Conservation (phyloP, 2,888 invertebrate genomes). For the Drosophila maculinotata region DNA sequence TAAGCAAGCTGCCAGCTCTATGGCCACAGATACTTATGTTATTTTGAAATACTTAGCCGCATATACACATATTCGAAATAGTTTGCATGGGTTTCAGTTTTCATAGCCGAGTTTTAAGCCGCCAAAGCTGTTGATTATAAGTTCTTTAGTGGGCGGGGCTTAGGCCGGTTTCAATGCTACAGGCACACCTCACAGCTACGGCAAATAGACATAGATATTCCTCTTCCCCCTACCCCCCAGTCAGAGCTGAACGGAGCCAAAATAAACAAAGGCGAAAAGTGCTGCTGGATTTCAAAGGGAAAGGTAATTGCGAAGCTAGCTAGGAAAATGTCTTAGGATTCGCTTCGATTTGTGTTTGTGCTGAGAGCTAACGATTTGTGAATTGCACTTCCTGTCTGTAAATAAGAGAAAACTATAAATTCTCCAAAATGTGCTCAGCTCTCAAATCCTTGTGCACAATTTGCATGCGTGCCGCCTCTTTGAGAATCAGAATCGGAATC, state of each 20-base stretch:
- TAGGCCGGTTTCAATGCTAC: slow-evolving; percentile 1
- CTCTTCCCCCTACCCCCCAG: neutral
- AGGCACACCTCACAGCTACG: slow-evolving; percentile 16
- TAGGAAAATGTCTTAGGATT: neutral
- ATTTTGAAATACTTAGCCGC: slow-evolving; percentile 67
- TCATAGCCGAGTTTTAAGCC: slow-evolving; percentile 71
- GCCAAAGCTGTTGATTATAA: slow-evolving; percentile 79
- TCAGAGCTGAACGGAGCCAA: slow-evolving; percentile 25
- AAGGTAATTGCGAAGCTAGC: slow-evolving; percentile 11
- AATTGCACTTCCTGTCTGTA: slow-evolving; percentile 81
- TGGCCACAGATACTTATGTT: slow-evolving; percentile 69
- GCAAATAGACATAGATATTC: slow-evolving; percentile 50
- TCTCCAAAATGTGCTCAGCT: slow-evolving; percentile 62
- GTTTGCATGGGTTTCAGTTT: slow-evolving; percentile 73
- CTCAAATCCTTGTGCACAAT: slow-evolving; percentile 64
- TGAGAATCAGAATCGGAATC: slow-evolving; percentile 40
- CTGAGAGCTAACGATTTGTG: slow-evolving; percentile 80
- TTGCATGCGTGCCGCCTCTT: slow-evolving; percentile 69
- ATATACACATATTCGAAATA: slow-evolving; percentile 52
- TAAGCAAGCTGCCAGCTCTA: too few relatives aligned
- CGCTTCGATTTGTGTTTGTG: slow-evolving; percentile 59
- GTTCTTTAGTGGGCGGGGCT: slow-evolving; percentile 43
- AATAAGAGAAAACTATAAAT: slow-evolving; percentile 81
- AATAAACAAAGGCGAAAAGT: slow-evolving; percentile 45
- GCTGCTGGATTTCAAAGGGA: slow-evolving; percentile 31